phyloP scores from a whole-genome alignment of 2,797 vertebrate genomes.

The Mus spretus region DNA sequence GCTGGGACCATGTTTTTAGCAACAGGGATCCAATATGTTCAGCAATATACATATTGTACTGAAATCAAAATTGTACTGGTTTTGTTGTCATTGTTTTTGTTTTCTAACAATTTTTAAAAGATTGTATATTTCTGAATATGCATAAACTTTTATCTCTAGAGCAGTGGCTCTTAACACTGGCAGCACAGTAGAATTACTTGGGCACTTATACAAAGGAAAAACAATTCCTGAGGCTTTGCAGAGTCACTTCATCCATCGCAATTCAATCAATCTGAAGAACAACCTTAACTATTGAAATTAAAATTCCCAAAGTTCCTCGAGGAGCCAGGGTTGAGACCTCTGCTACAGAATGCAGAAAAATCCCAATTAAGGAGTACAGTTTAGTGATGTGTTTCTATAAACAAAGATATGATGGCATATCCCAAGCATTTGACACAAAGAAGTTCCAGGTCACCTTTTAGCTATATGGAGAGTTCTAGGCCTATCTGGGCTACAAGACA shows the following conservation, averaged over 20 bases:
- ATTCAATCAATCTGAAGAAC: constrained; percentile 36
- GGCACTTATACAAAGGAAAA: constrained; percentile 26
- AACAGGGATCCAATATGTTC: constrained; percentile 7
- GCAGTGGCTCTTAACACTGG: background rate
- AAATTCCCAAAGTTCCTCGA: constrained; percentile 30
- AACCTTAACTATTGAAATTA: background rate
- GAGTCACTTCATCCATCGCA: background rate
- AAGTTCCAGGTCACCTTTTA: background rate
- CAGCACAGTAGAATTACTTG: background rate
- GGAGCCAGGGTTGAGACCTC: constrained; percentile 32
- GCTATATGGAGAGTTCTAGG: background rate
- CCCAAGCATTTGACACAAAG: background rate
- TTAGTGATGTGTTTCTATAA: constrained; percentile 54
- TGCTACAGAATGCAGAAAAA: constrained; percentile 35
- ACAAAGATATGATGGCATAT: background rate
- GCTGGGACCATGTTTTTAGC: background rate
- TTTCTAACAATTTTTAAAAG: constrained; percentile 60
- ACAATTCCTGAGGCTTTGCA: background rate
- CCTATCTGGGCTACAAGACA: background rate
- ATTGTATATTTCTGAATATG: background rate
- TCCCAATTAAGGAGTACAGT: background rate
- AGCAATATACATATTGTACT: background rate
- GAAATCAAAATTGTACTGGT: constrained; percentile 39
- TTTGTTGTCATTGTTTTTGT: constrained; percentile 20
- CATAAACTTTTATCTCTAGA: constrained; percentile 14